Percentiles rank a stretch among this genome's conserved stretches.
Conservation (phyloP, 2,888 invertebrate species). For the Melanostoma scalare region DNA sequence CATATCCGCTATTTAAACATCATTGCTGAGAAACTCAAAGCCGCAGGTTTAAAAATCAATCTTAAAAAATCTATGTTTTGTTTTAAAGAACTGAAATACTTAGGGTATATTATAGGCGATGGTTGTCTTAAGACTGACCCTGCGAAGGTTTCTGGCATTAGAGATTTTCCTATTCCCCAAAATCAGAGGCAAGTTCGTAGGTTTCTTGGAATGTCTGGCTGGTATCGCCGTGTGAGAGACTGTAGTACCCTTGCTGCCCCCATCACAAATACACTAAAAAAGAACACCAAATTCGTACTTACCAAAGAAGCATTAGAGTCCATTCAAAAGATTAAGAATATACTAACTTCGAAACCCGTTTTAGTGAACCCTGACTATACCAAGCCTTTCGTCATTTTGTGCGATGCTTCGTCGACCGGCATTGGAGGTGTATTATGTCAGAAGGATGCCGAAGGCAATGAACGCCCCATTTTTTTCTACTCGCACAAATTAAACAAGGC, state of each 20-base stretch:
- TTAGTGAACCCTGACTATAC: not conserved
- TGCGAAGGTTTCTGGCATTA: constrained; percentile 36
- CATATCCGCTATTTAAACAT: constrained; percentile 29
- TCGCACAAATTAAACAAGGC: too few relatives aligned
- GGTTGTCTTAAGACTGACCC: constrained; percentile 2
- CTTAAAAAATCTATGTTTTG: constrained; percentile 48
- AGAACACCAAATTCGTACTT: not conserved
- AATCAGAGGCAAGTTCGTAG: constrained; percentile 58
- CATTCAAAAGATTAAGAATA: too few relatives aligned
- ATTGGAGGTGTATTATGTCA: not conserved
- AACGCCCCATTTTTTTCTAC: not conserved
- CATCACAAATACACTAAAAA: constrained; percentile 18
- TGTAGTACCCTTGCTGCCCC: constrained; percentile 23
- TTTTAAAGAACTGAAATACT: constrained; percentile 39
- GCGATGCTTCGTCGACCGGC: not conserved
- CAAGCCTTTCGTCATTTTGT: not conserved
- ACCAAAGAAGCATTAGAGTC: too few relatives aligned
- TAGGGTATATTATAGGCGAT: constrained; percentile 7
- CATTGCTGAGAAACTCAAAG: constrained; percentile 39
- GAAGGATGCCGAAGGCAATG: not conserved
- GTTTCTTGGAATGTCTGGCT: constrained; percentile 68
- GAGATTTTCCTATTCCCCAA: constrained; percentile 4
- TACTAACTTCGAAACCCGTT: too few relatives aligned
- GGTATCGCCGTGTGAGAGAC: constrained; percentile 59
- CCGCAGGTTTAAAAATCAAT: constrained; percentile 10